Evolutionary conservation across 1,140 invertebrate genomes (phyloP).

Genomic region (Pseudachorutes palmiensis): DNA sequence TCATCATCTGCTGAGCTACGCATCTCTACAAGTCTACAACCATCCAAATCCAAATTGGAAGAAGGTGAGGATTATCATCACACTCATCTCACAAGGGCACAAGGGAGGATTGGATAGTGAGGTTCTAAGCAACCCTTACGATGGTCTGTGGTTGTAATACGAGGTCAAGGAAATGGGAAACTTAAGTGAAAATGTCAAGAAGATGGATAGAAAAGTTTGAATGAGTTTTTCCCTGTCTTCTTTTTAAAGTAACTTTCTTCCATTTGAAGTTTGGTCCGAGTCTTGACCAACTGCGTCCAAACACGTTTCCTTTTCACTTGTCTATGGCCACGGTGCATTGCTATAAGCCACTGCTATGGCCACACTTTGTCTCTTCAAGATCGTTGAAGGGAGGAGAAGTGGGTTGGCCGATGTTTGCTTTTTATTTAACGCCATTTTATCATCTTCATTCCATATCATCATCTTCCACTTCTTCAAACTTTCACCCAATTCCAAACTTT

Average conservation of each 20-base stretch:
- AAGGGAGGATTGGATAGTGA: no score
- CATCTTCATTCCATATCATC: neutral
- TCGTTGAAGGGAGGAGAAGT: neutral
- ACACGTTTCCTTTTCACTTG: neutral
- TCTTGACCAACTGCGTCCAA: neutral
- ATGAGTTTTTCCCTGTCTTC: neutral
- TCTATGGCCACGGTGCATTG: no score
- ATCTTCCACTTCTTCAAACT: neutral
- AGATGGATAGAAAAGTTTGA: neutral
- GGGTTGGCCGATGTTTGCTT: neutral
- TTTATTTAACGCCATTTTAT: neutral
- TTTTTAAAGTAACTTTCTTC: no score
- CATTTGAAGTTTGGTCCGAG: no score
- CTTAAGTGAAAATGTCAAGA: neutral
- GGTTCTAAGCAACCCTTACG: no score
- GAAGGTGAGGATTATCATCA: no score
- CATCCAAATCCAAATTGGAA: no score
- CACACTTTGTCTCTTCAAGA: neutral
- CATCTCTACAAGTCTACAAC: no score
- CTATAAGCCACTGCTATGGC: no score
- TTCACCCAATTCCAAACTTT: neutral
- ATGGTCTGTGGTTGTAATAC: no score
- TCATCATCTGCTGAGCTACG: no score
- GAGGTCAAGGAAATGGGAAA: neutral
- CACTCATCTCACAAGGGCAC: no score